These are phyloP conservation scores for Rhopalosiphum maidis DNA, from an alignment of 1,140 invertebrate species.

Conservation along the genomic window DNA sequence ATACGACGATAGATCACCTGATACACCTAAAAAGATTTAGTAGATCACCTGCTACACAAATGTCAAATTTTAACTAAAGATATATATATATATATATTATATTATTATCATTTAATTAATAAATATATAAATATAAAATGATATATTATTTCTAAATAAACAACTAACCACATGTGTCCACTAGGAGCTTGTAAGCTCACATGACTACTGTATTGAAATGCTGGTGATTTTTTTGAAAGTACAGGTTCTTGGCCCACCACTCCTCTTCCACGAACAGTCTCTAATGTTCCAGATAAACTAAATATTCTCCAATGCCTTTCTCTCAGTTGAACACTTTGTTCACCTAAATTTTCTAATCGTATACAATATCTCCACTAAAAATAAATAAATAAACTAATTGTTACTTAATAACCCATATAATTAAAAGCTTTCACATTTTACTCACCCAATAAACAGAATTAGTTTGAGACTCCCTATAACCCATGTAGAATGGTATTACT, in stretches of 20 bases:
- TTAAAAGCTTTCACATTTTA: background rate
- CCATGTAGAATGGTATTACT: conserved; percentile 98
- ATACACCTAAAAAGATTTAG: too few species aligned
- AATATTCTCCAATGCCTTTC: conserved; percentile 98
- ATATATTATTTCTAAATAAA: background rate
- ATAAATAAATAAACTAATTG: conserved; percentile 16
- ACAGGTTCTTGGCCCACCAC: conserved; percentile 96
- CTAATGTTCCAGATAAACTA: conserved; percentile 90
- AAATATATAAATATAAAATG: background rate
- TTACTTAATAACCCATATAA: background rate
- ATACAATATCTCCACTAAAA: conserved; percentile 93
- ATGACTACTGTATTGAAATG: conserved; percentile 97
- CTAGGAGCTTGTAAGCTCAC: conserved; percentile 96
- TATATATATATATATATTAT: background rate
- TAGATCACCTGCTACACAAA: too few species aligned
- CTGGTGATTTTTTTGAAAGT: conserved; percentile 83
- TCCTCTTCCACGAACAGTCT: conserved; percentile 91
- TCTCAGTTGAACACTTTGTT: conserved; percentile 86
- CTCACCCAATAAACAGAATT: conserved; percentile 90
- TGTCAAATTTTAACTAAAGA: too few species aligned
- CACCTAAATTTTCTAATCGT: conserved; percentile 90
- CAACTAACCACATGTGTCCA: conserved; percentile 93
- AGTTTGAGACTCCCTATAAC: conserved; percentile 86
- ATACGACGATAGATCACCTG: too few species aligned
- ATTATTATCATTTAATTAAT: background rate